A percentile compares a stretch with the other conserved stretches of the same genome.
Evolutionary conservation across 2,113 vertebrate species (phyloP).

Genomic region (Dromas ardeola): DNA sequence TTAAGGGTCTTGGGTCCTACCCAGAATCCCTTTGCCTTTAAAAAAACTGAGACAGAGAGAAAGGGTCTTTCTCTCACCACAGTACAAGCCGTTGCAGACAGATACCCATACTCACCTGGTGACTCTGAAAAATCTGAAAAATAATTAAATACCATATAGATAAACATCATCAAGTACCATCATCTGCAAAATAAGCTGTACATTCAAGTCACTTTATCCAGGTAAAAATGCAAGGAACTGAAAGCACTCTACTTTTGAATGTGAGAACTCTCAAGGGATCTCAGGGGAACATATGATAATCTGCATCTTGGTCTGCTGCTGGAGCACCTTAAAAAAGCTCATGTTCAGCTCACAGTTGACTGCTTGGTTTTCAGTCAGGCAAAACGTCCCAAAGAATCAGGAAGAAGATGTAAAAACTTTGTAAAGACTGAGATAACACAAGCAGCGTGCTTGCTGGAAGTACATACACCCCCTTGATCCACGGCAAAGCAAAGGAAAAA

Average conservation of each 20-base stretch:
- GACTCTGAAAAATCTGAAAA: neutral
- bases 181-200: neutral
- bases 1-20: neutral
- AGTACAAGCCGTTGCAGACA: neutral
- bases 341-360: neutral
- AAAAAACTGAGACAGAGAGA: neutral
- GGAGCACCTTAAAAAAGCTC: neutral
- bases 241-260: neutral
- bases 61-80: neutral
- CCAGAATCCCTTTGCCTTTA: neutral
- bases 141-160: neutral
- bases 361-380: neutral
- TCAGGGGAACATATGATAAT: neutral
- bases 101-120: neutral
- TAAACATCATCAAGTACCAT: neutral
- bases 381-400: neutral
- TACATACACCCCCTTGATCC: neutral
- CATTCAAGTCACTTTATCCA: neutral
- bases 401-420: neutral
- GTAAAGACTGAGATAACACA: neutral
- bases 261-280: neutral
- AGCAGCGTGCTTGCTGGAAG: neutral
- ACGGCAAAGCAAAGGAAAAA: neutral
- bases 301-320: neutral
- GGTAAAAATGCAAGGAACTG: neutral